Evolutionary conservation across 1,140 invertebrate species (phyloP).

Genomic region (Parapsyche elsis): DNA sequence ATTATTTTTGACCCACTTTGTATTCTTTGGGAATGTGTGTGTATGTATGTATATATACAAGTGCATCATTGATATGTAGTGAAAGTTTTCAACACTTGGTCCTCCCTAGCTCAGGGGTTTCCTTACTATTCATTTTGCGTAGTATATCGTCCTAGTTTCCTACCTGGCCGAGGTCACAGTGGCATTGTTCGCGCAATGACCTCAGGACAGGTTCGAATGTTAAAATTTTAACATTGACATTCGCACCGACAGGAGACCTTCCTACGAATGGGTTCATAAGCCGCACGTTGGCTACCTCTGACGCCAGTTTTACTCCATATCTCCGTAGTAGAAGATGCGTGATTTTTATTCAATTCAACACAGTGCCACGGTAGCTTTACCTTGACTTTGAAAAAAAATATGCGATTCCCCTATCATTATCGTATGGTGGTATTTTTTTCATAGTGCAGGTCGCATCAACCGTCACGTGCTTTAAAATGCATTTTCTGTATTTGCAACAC

Average conservation of each 20-base stretch:
- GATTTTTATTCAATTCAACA: neutral
- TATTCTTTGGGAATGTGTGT: neutral
- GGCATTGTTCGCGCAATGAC: too few relatives aligned
- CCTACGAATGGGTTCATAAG: neutral
- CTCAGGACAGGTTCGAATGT: neutral
- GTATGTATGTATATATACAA: neutral
- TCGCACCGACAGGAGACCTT: neutral
- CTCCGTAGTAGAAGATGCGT: neutral
- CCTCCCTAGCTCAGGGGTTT: too few relatives aligned
- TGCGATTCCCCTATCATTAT: too few relatives aligned
- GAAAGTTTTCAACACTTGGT: too few relatives aligned
- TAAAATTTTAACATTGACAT: constrained; percentile 2
- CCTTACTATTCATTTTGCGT: too few relatives aligned
- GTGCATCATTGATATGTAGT: neutral
- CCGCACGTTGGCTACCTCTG: neutral
- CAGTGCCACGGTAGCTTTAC: too few relatives aligned
- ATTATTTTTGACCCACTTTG: too few relatives aligned
- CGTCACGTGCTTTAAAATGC: neutral
- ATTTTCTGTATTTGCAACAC: too few relatives aligned
- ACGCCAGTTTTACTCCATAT: neutral
- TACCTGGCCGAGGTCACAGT: too few relatives aligned
- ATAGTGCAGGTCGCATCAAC: neutral
- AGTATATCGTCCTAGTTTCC: too few relatives aligned
- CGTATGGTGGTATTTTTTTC: too few relatives aligned
- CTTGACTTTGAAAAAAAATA: too few relatives aligned